Evolutionary conservation across 2,888 invertebrate species (phyloP), one percentile per base, ranked within the genome.

Genomic region (Pheosia gnoma): DNA sequence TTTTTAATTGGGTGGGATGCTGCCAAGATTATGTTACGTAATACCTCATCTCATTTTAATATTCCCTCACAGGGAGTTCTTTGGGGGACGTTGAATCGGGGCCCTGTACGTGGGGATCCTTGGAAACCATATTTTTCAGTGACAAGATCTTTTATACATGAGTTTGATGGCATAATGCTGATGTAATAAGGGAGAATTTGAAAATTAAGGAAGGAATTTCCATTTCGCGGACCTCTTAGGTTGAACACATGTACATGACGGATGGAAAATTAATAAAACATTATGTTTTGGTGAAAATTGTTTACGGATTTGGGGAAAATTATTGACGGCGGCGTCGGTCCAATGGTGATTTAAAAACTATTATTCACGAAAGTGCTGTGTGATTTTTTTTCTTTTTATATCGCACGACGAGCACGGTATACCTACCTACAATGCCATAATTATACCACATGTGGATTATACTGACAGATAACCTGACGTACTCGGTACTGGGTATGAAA

Each of bases 281-380:
- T 81, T 83, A 77, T 76, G 57, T 60, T 55, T 62, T 62, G 62
- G 71, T 70, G 77, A 67, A 77, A 83, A 84, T 84, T 81, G 84
- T 85, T 81, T 79, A 80, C 77, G 80, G 79, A 81, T 79, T 67
- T 72, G 59, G 80, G 81, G 84, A 82, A 85, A 83, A 84, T 83
- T 83, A 78, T 63, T 67, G 57, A 68, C 67, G 67, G 69, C 67
- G 47, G 56, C 68, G 65, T 66, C 70, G 72, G 67, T 57, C 45
- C 57, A 69, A 58, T 61, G 59, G 67, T 69, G 66, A 77, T 79
- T 69, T 65, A 59, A 72, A 76, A 65, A 13, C 55, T 53, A 47
- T 58, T 51, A 37, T 58, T 66, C 57, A 63, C 62, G 39, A 41
- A 56, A 13, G 37, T 37, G n/a, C 36, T 10, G 36, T 53, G n/a